Evolutionary conservation across 2,113 vertebrate species (phyloP), one percentile per base, ranked within the genome.

Genomic region (Mesitornis unicolor): DNA sequence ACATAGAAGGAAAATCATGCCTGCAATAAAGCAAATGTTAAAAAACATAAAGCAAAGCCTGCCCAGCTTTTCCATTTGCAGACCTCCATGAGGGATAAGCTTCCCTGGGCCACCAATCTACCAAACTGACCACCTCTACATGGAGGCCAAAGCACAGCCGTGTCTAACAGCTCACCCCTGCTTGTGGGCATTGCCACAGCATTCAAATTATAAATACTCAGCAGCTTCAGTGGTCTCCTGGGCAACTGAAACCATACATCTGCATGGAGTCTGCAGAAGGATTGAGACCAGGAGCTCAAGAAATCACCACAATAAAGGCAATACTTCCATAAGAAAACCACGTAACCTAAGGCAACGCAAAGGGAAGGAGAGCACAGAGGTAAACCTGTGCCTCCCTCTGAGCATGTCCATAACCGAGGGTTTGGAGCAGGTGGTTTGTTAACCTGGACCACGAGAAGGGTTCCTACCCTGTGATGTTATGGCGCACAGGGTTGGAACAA

Each of bases 141-240:
- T 3, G 20, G 31, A 50, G 36, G 13, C 19, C 25, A 42, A 81
- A 56, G 57, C 0, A 20, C 31, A 83, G 79, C 13, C 42, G 29
- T 0, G 0, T 22, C 17, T 45, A 70, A 25, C 29, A 47, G 38
- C 8, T 25, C 6, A 1, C 1, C 24, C 19, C 18, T 7, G 16
- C 8, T 2, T 20, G 29, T 36, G 36, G 18, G 29, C 33, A 54
- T 2, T 50, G 56, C 47, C 45, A 40, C 38, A 36, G 42, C 1
- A 12, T 19, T 47, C 54, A 35, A 45, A 31, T 17, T 63, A 45
- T 7, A 43, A 80, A 54, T 9, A 26, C 38, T 51, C 29, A 53
- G 64, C 54, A 84, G 35, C 29, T 73, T 45, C 42, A 65, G 42
- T 2, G 16, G 43, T 54, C 38, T 70, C 17, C 2, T 2, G 26